These are phyloP conservation scores for Saxidomus purpurata DNA, from an alignment of 1,140 invertebrate genomes.

Conservation along the genomic window DNA sequence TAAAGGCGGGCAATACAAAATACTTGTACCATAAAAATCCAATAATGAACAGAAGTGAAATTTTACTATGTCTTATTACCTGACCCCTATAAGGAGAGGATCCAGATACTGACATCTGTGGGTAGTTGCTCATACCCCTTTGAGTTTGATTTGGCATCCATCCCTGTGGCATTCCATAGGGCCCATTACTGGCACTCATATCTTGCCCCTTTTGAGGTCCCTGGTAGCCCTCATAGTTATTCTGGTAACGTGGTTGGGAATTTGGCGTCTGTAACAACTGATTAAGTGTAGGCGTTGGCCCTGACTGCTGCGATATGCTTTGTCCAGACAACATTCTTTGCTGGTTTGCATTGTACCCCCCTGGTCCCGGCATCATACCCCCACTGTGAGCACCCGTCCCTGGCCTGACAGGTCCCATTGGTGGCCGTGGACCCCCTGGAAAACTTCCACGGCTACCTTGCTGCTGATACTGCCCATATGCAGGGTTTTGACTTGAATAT, in stretches of 20 bases:
- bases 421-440: constrained; percentile 73
- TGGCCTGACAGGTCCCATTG: constrained; percentile 75
- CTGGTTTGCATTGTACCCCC: constrained; percentile 70
- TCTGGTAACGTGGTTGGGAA: constrained; percentile 87
- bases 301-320: constrained; percentile 90
- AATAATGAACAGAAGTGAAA: constrained; percentile 49
- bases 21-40: constrained; percentile 47
- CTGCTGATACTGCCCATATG: constrained; percentile 80
- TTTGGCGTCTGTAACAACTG: constrained; percentile 94
- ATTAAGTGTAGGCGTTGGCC: constrained; percentile 96
- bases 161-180: constrained; percentile 75
- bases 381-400: constrained; percentile 74
- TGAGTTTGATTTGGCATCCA: constrained; percentile 77
- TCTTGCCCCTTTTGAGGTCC: constrained; percentile 76
- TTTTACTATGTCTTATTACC: constrained; percentile 71
- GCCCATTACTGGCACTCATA: constrained; percentile 67
- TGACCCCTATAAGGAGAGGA: constrained; percentile 77
- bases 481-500: constrained; percentile 76
- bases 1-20: constrained; percentile 72
- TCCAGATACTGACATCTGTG: constrained; percentile 74
- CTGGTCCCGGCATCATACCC: constrained; percentile 74
- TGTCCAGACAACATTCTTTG: constrained; percentile 88
- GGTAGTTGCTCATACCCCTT: constrained; percentile 77
- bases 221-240: constrained; percentile 85
- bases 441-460: constrained; percentile 76